Percentiles rank a stretch among this genome's conserved stretches.
These are phyloP conservation scores for Nephotettix cincticeps DNA, from an alignment of 1,140 invertebrate genomes.

Conservation along the genomic window DNA sequence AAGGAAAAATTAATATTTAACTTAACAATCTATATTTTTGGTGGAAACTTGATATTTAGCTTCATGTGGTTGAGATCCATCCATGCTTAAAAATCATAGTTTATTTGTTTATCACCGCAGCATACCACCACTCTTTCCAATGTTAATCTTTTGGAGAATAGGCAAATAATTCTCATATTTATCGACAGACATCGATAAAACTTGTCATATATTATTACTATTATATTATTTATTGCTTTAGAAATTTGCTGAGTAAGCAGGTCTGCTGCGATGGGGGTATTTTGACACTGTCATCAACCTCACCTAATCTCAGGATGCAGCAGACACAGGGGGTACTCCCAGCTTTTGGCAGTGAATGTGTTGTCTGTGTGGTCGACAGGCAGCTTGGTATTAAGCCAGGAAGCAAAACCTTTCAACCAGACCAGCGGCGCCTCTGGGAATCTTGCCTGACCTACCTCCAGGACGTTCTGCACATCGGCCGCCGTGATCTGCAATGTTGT, in stretches of 20 bases:
- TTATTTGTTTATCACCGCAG: no score
- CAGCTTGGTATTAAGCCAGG: slow-evolving; percentile 61
- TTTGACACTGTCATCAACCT: background rate
- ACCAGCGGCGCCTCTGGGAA: slow-evolving; percentile 61
- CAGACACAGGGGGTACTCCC: slow-evolving; percentile 51
- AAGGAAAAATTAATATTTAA: no score
- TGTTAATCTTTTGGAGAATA: no score
- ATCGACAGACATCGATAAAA: no score
- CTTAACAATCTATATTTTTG: no score
- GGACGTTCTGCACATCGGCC: slow-evolving; percentile 37
- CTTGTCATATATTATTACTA: no score
- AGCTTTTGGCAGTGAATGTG: slow-evolving; percentile 52
- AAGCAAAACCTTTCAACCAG: slow-evolving; percentile 62
- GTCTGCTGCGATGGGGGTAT: no score
- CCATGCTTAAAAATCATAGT: no score
- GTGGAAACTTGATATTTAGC: no score
- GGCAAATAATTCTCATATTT: no score
- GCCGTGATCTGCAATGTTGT: background rate
- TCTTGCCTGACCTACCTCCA: slow-evolving; percentile 54
- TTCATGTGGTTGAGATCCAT: no score
- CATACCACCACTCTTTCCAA: no score
- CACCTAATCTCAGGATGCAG: slow-evolving; percentile 54
- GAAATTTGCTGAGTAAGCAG: background rate
- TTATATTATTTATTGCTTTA: background rate
- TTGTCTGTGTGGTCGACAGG: slow-evolving; percentile 61